Conservation (phyloP, 2,888 invertebrate species). For the Callyntrura guangdongensis region DNA sequence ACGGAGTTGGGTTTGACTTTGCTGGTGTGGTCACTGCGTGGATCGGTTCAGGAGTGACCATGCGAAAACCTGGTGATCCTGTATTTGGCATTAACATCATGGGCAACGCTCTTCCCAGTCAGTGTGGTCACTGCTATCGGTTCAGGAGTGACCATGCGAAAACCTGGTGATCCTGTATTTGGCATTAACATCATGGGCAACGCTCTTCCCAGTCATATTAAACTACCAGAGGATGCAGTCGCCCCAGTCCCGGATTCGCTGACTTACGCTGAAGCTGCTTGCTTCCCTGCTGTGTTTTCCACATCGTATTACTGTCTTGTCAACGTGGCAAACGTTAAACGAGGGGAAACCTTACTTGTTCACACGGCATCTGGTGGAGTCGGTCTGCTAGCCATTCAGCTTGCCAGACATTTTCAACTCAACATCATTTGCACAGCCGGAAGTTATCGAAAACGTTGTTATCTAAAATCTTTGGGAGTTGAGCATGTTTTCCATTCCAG, state of each 20-base stretch:
- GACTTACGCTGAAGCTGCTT: constrained; percentile 54
- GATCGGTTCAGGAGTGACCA: constrained; percentile 51
- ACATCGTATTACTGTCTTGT: constrained; percentile 63
- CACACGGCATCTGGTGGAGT: constrained; percentile 72
- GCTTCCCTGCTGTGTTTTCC: constrained; percentile 59
- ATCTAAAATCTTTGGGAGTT: constrained; percentile 44
- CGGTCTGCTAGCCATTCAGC: constrained; percentile 50
- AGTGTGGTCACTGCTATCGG: too few relatives aligned
- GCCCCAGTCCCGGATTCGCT: constrained; percentile 30
- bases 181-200: constrained; percentile 67
- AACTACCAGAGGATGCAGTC: constrained; percentile 41
- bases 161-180: constrained; percentile 74
- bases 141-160: background rate
- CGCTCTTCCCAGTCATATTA: constrained; percentile 73
- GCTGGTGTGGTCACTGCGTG: constrained; percentile 68
- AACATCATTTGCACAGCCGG: constrained; percentile 66
- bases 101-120: constrained; percentile 74
- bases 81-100: constrained; percentile 73
- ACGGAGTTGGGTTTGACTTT: constrained; percentile 77
- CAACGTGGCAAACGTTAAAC: constrained; percentile 36
- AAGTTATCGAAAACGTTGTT: constrained; percentile 41
- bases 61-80: constrained; percentile 61
- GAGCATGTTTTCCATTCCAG: constrained; percentile 62
- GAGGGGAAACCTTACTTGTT: constrained; percentile 40
- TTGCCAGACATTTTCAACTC: constrained; percentile 32